Base-by-base conservation (phyloP, 2,113 vertebrate genomes). In the Pitta sordida region DNA sequence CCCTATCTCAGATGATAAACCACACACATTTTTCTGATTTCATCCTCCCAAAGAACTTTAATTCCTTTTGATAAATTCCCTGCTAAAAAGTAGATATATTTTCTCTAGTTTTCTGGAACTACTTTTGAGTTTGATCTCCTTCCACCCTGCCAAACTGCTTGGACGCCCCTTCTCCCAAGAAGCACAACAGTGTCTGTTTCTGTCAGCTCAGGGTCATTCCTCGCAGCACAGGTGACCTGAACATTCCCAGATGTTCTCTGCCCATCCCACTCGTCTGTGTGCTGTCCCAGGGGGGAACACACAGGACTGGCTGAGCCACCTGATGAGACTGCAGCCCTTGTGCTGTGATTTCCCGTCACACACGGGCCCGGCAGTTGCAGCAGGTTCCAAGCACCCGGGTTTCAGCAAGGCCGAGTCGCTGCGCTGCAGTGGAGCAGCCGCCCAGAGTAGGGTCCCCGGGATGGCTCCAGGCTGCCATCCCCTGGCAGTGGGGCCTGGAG, bases 321-420 rank as follows among this genome's bases (percentile, higher is more conserved):
- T 22, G 27, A 10, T 4, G 67, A 41, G 4, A 13, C 20, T 83
- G 32, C 29, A 53, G 34, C 43, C 5, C 4, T 0, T 32, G 8
- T 29, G 30, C 4, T 17, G 27, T 11, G 16, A 23, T 4, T 51
- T 16, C 2, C 4, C n/a, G n/a, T 39, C 3, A 3, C 4, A 49
- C 43, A 2, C 16, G 39, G 36, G 59, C n/a, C 46, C 32, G 67
- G 59, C 34, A 23, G 37, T 9, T 36, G 18, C 46, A 23, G 29
- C 37, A 17, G 52, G 14, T 32, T 26, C 20, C 9, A 27, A 29
- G 32, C 43, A 13, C 6, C 23, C 29, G 9, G 51, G 16, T 7
- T 7, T 18, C 13, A 30, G 24, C 0, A 7, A 56, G 46, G 13
- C 44, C 11, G 22, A 2, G 0, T 1, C 32, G 37, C 68, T 16